These are phyloP conservation scores for Palloptera scutellata DNA, from an alignment of 2,888 invertebrate species.

Conservation along the genomic window DNA sequence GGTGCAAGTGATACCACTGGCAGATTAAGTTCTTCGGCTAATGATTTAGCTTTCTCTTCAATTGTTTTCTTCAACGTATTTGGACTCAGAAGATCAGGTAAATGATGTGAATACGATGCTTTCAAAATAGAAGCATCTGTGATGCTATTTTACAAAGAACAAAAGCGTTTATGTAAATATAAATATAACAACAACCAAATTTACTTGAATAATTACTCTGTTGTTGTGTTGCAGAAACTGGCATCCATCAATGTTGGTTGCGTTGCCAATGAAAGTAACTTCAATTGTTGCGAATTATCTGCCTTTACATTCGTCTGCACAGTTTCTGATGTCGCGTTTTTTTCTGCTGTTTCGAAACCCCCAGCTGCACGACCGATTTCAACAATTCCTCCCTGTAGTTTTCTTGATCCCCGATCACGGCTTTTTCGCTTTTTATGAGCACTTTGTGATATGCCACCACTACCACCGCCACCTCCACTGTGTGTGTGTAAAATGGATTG, in stretches of 20 bases:
- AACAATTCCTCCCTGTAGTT: conserved; percentile 56
- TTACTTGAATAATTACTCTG: too few relatives aligned
- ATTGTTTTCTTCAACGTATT: conserved; percentile 75
- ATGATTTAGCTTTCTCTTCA: conserved; percentile 76
- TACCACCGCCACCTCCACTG: conserved; percentile 54
- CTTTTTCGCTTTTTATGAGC: conserved; percentile 42
- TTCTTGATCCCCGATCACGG: conserved; percentile 13
- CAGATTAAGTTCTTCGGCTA: conserved; percentile 54
- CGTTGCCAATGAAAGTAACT: conserved; percentile 47
- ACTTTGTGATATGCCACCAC: conserved; percentile 49
- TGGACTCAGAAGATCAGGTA: conserved; percentile 70
- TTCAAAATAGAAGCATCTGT: conserved; percentile 39
- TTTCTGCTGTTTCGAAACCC: not conserved
- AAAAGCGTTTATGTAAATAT: too few relatives aligned
- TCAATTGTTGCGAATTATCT: conserved; percentile 20
- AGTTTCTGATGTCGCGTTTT: not conserved
- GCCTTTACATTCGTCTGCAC: not conserved
- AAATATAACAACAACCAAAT: too few relatives aligned
- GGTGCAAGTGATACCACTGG: conserved; percentile 53
- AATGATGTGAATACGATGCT: conserved; percentile 51
- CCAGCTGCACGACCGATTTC: conserved; percentile 56
- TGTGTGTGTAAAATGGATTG: conserved; percentile 72
- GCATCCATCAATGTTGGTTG: conserved; percentile 65
- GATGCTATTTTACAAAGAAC: too few relatives aligned
- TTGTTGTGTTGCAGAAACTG: conserved; percentile 60